Evolutionary conservation across 2,113 vertebrate genomes (phyloP).

Genomic region (Plecotus auritus): DNA sequence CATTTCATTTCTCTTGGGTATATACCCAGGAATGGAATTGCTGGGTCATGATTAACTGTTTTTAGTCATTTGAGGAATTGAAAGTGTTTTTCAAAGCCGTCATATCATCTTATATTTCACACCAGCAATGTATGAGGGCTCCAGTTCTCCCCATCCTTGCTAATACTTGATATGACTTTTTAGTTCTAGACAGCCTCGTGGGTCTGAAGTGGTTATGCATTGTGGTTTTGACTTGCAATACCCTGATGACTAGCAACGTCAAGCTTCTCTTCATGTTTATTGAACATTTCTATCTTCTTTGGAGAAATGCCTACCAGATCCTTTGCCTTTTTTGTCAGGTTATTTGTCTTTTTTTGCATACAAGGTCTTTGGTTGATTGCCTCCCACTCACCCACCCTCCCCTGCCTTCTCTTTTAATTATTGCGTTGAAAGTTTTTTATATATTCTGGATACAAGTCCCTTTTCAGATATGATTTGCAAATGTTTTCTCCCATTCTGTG

Average conservation of each 20-base stretch:
- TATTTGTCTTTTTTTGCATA: neutral
- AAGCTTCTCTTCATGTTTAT: neutral
- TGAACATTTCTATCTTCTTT: neutral
- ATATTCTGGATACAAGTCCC: neutral
- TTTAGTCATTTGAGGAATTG: slow-evolving; percentile 1
- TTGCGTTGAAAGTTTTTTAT: neutral
- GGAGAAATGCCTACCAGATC: neutral
- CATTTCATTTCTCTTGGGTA: neutral
- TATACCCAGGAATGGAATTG: neutral
- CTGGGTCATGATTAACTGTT: neutral
- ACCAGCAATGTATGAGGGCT: neutral
- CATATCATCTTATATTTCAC: neutral
- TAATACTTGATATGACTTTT: neutral
- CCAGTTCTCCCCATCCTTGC: neutral
- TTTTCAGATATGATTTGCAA: neutral
- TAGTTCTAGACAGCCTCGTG: neutral
- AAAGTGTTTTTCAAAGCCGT: neutral
- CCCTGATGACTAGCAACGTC: neutral
- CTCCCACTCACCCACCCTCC: too few relatives aligned
- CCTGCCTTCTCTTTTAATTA: neutral
- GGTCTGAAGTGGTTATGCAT: neutral
- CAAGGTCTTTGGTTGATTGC: too few relatives aligned
- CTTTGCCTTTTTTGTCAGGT: neutral
- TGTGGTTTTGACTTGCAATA: neutral
- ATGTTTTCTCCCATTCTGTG: neutral